A percentile compares a stretch with the other conserved stretches of the same genome.
phyloP scores from a whole-genome alignment of 2,888 invertebrate species.

The Danaus chrysippus region DNA sequence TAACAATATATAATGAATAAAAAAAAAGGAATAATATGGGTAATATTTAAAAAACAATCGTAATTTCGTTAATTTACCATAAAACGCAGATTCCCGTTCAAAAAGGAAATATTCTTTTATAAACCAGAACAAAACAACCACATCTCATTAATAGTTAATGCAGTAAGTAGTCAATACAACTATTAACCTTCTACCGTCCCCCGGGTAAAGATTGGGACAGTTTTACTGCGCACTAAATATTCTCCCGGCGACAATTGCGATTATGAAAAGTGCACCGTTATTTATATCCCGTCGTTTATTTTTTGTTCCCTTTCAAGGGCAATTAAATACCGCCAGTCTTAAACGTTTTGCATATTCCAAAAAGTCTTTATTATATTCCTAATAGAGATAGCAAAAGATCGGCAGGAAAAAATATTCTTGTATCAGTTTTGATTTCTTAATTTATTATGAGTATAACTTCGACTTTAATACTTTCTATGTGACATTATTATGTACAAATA shows the following conservation, averaged over 20 bases:
- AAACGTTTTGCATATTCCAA: conserved; percentile 73
- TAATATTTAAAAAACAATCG: too few relatives aligned
- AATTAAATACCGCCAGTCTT: conserved; percentile 78
- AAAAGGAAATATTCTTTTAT: not conserved
- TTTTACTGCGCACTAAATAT: conserved; percentile 78
- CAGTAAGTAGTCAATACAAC: conserved; percentile 46
- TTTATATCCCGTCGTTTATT: conserved; percentile 74
- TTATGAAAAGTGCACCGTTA: conserved; percentile 80
- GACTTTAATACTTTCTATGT: too few relatives aligned
- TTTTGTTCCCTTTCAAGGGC: conserved; percentile 79
- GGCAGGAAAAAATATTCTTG: conserved; percentile 17
- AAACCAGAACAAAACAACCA: conserved; percentile 33
- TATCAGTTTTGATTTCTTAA: conserved; percentile 14
- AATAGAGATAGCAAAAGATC: conserved; percentile 71
- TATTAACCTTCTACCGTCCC: conserved; percentile 52
- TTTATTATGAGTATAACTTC: conserved; percentile 6
- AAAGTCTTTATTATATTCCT: conserved; percentile 61
- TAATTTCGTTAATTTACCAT: too few relatives aligned
- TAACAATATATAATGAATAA: not conserved
- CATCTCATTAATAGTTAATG: conserved; percentile 40
- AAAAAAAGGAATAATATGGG: not conserved
- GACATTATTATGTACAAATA: too few relatives aligned
- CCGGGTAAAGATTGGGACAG: conserved; percentile 50
- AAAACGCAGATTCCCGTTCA: too few relatives aligned
- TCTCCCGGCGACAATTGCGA: conserved; percentile 79